These are phyloP conservation scores for Nephrocerus scutellatus DNA, from an alignment of 2,888 invertebrate species.

Conservation along the genomic window DNA sequence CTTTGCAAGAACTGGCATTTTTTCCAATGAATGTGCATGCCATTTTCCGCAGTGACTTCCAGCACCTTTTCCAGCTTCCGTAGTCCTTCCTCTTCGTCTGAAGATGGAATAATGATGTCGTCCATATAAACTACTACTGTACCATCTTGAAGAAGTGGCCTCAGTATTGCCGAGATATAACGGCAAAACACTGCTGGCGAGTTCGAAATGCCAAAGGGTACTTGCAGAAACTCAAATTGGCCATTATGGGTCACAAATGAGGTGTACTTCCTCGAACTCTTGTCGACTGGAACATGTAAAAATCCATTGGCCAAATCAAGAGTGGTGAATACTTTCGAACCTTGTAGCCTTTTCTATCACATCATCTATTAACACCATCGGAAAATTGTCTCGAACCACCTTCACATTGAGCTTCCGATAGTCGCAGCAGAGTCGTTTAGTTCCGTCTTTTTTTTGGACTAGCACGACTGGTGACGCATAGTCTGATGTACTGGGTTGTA, in stretches of 20 bases:
- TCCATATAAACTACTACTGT: slow-evolving; percentile 3
- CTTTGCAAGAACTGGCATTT: slow-evolving; percentile 4
- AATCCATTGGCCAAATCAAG: slow-evolving; percentile 9
- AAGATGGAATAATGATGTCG: slow-evolving; percentile 7
- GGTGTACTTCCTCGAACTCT: slow-evolving; percentile 4
- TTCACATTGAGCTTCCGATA: slow-evolving; percentile 3
- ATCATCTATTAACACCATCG: slow-evolving; percentile 6
- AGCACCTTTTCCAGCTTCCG: not conserved
- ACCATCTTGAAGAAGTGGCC: slow-evolving; percentile 26
- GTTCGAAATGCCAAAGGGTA: slow-evolving; percentile 9
- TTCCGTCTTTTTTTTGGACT: slow-evolving; percentile 8
- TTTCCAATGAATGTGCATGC: not conserved
- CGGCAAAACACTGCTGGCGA: slow-evolving; percentile 6
- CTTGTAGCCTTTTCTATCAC: slow-evolving; percentile 4
- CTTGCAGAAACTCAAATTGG: slow-evolving; percentile 6
- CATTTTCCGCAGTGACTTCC: not conserved
- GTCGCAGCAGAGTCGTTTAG: slow-evolving; percentile 6
- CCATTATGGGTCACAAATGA: slow-evolving; percentile 5
- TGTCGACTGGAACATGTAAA: slow-evolving; percentile 6
- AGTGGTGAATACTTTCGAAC: slow-evolving; percentile 1
- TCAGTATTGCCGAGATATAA: not conserved
- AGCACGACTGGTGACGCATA: slow-evolving; percentile 27
- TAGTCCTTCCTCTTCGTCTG: slow-evolving; percentile 6
- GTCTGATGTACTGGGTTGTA: slow-evolving; percentile 24
- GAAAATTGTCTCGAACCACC: slow-evolving; percentile 8